Evolutionary conservation across 1,140 invertebrate species (phyloP), one percentile per base, ranked within the genome.

Genomic region (Drosophila subpulchrella): DNA sequence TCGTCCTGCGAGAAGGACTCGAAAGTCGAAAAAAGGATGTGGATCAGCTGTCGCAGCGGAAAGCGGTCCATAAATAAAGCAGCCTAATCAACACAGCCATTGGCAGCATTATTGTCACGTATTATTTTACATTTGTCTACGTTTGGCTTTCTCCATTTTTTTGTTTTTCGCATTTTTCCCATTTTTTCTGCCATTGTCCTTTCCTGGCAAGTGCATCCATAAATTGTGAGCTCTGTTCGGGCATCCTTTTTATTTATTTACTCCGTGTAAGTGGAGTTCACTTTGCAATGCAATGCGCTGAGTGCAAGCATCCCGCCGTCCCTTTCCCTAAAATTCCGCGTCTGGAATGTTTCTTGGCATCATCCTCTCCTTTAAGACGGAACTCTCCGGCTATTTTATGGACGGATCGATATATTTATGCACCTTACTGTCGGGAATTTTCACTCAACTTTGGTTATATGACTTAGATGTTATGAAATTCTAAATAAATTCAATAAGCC

Each of bases 71-170:
- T 84, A 85, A 85, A 84, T 85, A 84, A 85, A 59, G 27, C 81
- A 85, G 77, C 51, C 81, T 84, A 86, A 84, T 84, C 81, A 86
- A 80, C 78, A 75, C 67, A 77, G 67, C 56, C 81, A 84, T 81
- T 84, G 62, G 42, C 78, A 85, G 70, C 78, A 77, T 81, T 85
- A 84, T 88, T 82, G 82, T 78, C 83, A 85, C 75, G 78, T 81
- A 81, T 81, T 84, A 81, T 86, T 85, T 81, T 85, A 84, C 81
- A 85, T 74, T 84, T 81, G 82, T 77, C 73, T 62, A 62, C 77
- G 79, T 81, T 85, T 75, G 66, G 65, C 78, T 73, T 63, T 38
- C 24, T 56, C 32, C 30, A 34, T 30, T 38, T 27, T 24, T 5
- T 30, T 12, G 20, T 61, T 58, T 30, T 15, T 46, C 12, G 30